Evolutionary conservation across 2,113 vertebrate genomes (phyloP), one percentile per base, ranked within the genome.

Genomic region (Anguilla rostrata): DNA sequence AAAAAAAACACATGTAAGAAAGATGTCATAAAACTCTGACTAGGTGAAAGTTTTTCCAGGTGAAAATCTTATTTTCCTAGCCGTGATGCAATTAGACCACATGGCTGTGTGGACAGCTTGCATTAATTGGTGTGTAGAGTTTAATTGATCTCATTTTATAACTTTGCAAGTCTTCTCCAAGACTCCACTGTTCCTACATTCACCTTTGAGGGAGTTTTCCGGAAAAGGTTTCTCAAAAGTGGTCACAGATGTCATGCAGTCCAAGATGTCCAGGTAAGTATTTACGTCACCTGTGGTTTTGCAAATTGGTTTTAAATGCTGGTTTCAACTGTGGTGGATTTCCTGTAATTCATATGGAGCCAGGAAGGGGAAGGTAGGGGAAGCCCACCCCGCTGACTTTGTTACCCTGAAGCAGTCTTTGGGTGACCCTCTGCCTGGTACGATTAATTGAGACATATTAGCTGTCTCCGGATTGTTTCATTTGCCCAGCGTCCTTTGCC

Each of bases 391-490:
- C 6, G 29, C 71, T 75, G 71, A 75, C 71, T 75, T 75, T 56
- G 40, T 79, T 26, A 22, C 84, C 84, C 66, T 49, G 56, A 29
- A 63, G 41, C 40, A 29, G 60, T n/a, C 40, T 39, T 46, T n/a
- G 34, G 71, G 41, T 40, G 84, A 80, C 39, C 26, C 85, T 56
- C 53, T n/a, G 8, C 46, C 78, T 26, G 16, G 49, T 22, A 5
- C 14, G 71, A 49, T 40, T 85, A 85, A 79, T 83, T 60, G 53
- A 87, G n/a, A 78, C 85, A 49, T 79, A 89, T 84, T 39, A 79
- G 43, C 6, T 63, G 57, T 83, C 81, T 83, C n/a, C 46, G 81
- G 39, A 78, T n/a, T 0, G 20, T 84, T 41, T 78, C 39, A 84
- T 75, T 2, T 34, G 71, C 26, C 71, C 12, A 9, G 12, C 12